Base-by-base conservation (phyloP, 2,113 vertebrate genomes). In the Turdus rufiventris region DNA sequence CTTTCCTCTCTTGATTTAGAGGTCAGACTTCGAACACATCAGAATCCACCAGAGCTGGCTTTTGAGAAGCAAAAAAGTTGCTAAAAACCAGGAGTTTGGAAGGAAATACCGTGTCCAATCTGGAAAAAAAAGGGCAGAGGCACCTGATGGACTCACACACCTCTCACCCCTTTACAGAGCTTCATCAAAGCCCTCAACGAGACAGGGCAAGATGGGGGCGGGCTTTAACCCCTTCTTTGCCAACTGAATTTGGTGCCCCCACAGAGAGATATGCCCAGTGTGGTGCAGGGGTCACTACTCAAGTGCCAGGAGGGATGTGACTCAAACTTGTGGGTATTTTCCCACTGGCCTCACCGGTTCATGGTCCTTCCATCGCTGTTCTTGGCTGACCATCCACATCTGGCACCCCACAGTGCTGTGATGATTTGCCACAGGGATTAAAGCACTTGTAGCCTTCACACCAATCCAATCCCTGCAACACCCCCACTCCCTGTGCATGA, bases 311-410 rank as follows among this genome's bases (percentile, higher is more conserved):
- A 51, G 61, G 10, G 47, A 25, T 10, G n/a, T 28, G 26, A 50
- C 68, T 21, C 21, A 0, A 23, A 74, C 45, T 3, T 34, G 54
- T 14, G 70, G 60, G 5, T 56, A 6, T 73, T 77, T 68, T 31
- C 50, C 51, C 4, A 0, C 56, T 40, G 40, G 42, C 42, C 42
- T 43, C 42, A 18, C 42, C 42, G 34, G 29, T 31, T 75, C 43
- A 10, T 0, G 0, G 23, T 74, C n/a, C 36, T 70, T 34, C 33
- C 23, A 6, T 10, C 0, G 0, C 47, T 2, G 0, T 38, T 86
- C 31, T 42, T 23, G 15, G 76, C n/a, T 48, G 71, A 66, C 33
- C 10, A 4, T 6, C 7, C 36, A 47, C 45, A 42, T n/a, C 43
- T 77, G 74, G 28, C 40, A 50, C 15, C 67, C 47, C 5, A 2